Conservation (phyloP, 2,113 vertebrate species). For the Donacobius atricapilla region DNA sequence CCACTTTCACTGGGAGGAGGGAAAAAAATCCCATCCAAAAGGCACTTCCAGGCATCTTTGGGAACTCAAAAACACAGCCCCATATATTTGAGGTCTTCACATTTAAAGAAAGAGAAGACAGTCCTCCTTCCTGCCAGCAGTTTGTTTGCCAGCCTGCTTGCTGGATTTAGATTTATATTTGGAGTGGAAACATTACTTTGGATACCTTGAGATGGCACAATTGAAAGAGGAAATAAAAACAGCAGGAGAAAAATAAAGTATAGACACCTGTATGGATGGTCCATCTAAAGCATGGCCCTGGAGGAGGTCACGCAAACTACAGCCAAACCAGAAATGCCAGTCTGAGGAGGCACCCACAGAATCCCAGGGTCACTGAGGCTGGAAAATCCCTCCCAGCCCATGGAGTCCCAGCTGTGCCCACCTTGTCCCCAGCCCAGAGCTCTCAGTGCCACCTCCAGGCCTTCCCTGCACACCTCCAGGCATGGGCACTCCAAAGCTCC, state of each 20-base stretch:
- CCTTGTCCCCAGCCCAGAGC: not conserved
- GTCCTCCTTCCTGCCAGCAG: not conserved
- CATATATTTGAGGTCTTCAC: not conserved
- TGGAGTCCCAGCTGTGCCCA: not conserved
- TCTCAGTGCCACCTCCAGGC: not conserved
- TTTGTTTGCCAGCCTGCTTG: not conserved
- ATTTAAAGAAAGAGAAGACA: not conserved
- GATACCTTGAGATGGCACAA: not conserved
- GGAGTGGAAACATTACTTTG: not conserved
- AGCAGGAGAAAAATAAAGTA: not conserved
- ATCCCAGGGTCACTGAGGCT: not conserved
- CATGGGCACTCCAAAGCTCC: not conserved
- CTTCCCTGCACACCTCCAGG: not conserved
- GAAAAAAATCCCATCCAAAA: not conserved
- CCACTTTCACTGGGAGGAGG: not conserved
- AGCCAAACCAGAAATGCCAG: not conserved
- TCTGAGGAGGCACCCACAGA: not conserved
- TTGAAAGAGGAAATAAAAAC: not conserved
- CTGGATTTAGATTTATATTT: not conserved
- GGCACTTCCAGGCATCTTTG: not conserved
- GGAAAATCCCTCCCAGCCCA: not conserved
- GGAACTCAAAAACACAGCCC: not conserved
- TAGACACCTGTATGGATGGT: not conserved
- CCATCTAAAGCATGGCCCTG: accelerated
- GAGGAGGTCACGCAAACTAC: not conserved